phyloP scores from a whole-genome alignment of 2,888 invertebrate species.

The Hypena proboscidalis region DNA sequence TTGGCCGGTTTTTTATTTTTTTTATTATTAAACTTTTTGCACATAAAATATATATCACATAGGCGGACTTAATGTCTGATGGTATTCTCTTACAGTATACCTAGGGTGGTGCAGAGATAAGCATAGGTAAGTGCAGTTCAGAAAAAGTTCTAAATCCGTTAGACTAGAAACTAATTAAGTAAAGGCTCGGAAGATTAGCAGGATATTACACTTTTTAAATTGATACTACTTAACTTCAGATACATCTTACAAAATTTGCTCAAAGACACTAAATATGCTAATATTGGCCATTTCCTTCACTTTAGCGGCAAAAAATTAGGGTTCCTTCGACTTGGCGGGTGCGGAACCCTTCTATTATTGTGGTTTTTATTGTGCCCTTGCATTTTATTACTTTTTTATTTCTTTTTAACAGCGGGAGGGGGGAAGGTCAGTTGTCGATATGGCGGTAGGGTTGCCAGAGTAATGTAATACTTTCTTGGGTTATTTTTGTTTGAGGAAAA shows the following conservation, averaged over 20 bases:
- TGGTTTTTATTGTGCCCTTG: constrained; percentile 70
- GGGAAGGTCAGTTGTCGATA: constrained; percentile 64
- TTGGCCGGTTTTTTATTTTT: too few relatives aligned
- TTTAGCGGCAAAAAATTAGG: constrained; percentile 52
- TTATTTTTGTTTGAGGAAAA: constrained; percentile 9
- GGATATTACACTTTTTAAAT: too few relatives aligned
- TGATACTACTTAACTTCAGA: background rate
- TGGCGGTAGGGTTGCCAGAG: constrained; percentile 54
- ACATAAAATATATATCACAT: too few relatives aligned
- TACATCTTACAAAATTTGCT: constrained; percentile 4
- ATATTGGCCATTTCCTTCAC: constrained; percentile 32
- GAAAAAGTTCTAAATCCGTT: too few relatives aligned
- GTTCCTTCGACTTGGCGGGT: constrained; percentile 30
- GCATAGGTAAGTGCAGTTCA: too few relatives aligned
- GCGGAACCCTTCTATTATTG: constrained; percentile 64
- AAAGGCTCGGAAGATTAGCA: too few relatives aligned
- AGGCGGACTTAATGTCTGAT: too few relatives aligned
- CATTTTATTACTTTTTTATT: constrained; percentile 84
- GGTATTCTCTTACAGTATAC: too few relatives aligned
- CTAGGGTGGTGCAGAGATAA: too few relatives aligned
- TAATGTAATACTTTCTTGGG: background rate
- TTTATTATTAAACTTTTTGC: too few relatives aligned
- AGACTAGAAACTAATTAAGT: too few relatives aligned
- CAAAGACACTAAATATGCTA: constrained; percentile 29
- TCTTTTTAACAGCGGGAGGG: constrained; percentile 75